Evolutionary conservation across 2,113 vertebrate species (phyloP).

Genomic region (Excalfactoria chinensis): DNA sequence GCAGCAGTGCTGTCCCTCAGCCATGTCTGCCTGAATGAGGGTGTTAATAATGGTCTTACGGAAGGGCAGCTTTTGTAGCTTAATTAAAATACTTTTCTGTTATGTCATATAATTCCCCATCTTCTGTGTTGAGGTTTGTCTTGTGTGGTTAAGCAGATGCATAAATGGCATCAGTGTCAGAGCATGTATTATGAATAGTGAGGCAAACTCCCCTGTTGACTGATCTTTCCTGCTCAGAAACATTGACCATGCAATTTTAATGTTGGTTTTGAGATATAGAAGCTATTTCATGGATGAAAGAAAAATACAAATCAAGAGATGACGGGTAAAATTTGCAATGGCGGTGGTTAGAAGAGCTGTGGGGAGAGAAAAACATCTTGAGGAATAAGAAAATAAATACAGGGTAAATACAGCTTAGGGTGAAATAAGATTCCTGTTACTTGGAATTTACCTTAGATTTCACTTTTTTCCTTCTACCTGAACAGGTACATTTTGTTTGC

Average conservation of each 20-base stretch:
- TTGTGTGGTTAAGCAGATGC: background rate
- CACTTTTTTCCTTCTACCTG: too few species aligned
- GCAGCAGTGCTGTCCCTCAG: background rate
- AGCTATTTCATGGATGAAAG: background rate
- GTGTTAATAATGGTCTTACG: background rate
- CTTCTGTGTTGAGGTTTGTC: background rate
- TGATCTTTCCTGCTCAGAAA: conserved; percentile 25
- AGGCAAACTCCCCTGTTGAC: background rate
- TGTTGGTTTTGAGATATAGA: background rate
- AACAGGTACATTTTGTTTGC: background rate
- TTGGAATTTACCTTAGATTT: background rate
- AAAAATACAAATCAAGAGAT: background rate
- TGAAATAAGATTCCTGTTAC: background rate
- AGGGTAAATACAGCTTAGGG: background rate
- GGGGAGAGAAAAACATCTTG: background rate
- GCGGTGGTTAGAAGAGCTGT: background rate
- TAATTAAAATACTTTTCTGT: conserved; percentile 8
- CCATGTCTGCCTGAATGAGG: background rate
- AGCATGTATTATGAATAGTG: background rate
- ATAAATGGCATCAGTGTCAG: background rate
- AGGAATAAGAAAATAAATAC: background rate
- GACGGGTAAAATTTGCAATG: background rate
- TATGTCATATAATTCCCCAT: background rate
- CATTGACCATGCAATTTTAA: conserved; percentile 4
- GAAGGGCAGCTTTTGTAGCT: background rate